Evolutionary conservation across 2,113 vertebrate species (phyloP).

Genomic region (Ptilorrhoa leucosticta): DNA sequence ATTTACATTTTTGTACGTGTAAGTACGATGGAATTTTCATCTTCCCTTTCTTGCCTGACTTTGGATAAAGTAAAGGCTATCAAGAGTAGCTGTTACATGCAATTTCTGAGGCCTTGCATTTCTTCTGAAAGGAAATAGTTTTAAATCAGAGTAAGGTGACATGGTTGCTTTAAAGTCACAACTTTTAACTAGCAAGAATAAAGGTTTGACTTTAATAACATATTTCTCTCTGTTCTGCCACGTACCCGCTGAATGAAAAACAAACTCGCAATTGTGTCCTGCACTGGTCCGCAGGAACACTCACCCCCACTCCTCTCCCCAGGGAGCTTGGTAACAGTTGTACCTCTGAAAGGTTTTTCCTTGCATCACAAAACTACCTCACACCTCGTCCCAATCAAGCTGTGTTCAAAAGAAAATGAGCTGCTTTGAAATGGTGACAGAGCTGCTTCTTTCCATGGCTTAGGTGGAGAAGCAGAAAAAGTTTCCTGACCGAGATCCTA

Average conservation of each 20-base stretch:
- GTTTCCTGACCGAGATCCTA: not conserved
- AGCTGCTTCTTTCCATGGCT: not conserved
- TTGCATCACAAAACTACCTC: not conserved
- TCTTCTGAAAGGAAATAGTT: not conserved
- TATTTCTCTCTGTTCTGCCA: not conserved
- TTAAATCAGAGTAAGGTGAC: not conserved
- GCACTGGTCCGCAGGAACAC: not conserved
- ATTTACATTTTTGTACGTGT: not conserved
- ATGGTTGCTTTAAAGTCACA: not conserved
- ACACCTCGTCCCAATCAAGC: not conserved
- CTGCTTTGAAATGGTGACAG: not conserved
- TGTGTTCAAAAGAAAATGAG: not conserved
- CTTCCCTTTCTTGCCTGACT: not conserved
- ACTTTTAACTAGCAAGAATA: not conserved
- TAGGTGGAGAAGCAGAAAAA: not conserved
- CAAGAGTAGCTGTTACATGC: not conserved
- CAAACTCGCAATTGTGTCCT: not conserved
- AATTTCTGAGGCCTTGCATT: not conserved
- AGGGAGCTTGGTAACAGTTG: not conserved
- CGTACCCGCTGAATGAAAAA: rapidly evolving
- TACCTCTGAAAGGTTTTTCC: not conserved
- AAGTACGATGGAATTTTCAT: not conserved
- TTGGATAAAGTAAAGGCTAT: not conserved
- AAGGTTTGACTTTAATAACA: not conserved
- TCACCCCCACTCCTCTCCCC: not conserved